Evolutionary conservation across 2,888 invertebrate species (phyloP), one percentile per base, ranked within the genome.

Genomic region (Cremastobaeus sp.): DNA sequence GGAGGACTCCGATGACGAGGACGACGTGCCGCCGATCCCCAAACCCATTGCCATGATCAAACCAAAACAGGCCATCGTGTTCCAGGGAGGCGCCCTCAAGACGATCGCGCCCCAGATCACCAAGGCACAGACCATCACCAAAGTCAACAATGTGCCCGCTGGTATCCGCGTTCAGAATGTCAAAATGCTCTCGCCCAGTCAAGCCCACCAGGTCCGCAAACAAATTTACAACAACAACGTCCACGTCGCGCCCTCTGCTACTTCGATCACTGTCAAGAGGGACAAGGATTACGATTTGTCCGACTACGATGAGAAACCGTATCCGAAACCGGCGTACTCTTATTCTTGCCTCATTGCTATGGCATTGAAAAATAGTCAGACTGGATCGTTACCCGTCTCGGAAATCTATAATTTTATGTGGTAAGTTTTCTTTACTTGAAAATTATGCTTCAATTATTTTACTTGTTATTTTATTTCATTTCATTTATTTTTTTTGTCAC

Each of bases 341-440:
- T 99, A 99, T 88, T 97, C 97, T 68, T 99, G 98, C 89, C 91
- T 99, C 77, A 99, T 99, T 85, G 98, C 98, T 0, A 95, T 99
- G 95, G 98, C 99, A 2, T 89, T 99, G 75, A 98, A 98, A 89
- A 99, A 99, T 88, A 97, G 98, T 74, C 92, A 94, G 81, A 95
- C 95, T 59, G 98, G 98, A 59, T 96, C 96, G 82, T 89, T 99
- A 82, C 98, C 98, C 2, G 99, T 99, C 28, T 97, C 97, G 8
- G 99, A 99, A 89, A 99, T 99, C 81, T 99, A 99, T 88, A 97
- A 96, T 87, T 99, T 99, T 86, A 98, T 99, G 95, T 98, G 97
- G 95, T 96, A 89, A 55, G 70, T n/a, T n/a, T n/a, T n/a, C n/a
- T n/a, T n/a, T 25, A 25, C 25, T 8, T 25, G 8, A 5, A 25